Base-by-base conservation (phyloP, 1,140 invertebrate genomes). In the Bactericera cockerelli region DNA sequence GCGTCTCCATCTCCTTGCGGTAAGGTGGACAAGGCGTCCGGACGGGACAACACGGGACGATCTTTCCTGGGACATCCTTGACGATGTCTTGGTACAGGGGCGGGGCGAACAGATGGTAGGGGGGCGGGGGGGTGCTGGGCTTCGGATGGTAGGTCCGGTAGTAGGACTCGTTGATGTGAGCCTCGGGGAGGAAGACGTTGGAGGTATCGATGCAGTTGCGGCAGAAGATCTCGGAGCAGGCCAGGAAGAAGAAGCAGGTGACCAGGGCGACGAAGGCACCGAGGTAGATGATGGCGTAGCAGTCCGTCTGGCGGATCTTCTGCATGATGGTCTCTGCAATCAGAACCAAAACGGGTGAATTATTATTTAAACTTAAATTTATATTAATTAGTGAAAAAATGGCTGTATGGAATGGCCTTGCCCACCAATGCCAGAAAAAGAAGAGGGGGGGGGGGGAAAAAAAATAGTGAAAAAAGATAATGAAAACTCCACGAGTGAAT, bases 201-300 rank as follows among this genome's bases (percentile, higher is more conserved):
- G 67, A 42, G 70, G 21, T 64, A 56, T 21, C 61, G 61, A 55
- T 64, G 62, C 36, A 65, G 33, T 67, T 68, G 65, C 59, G 62
- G 55, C 77, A 79, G 60, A 77, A 80, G 75, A 77, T 78, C 59
- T 80, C 78, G 1, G 76, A 76, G 61, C 76, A 80, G 58, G 76
- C 78, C n/a, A 80, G 75, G 3, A 79, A 72, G 4, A 80, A 68
- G 64, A 80, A 80, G 66, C 79, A 80, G 0, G 73, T 71, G 2
- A 80, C 76, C 16, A 80, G 65, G 1, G 77, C 77, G 2, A 76
- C 76, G 61, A 80, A 80, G 2, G 77, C 78, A 10, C 76, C 77
- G 19, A 80, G 74, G 68, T 80, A 80, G 77, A 77, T 79, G 0
- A 79, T 71, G 33, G 79, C 75, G 21, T 76, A 79, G 75, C 76